These are phyloP conservation scores for Galaxias olidus DNA, from an alignment of 2,797 vertebrate species.

Conservation along the genomic window DNA sequence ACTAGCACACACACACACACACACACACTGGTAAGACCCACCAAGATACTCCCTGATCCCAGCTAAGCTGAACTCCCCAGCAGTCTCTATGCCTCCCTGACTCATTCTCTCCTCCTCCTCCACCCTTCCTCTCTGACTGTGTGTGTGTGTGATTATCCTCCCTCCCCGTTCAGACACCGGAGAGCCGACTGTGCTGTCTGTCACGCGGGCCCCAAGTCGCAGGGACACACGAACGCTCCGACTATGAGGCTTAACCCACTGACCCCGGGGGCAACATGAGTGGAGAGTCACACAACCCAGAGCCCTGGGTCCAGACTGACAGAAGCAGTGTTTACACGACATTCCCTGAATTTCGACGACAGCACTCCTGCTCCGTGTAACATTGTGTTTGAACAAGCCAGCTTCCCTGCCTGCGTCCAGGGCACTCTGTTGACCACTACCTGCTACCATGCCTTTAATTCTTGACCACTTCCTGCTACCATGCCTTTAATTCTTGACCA, in stretches of 20 bases:
- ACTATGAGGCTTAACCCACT: slow-evolving; percentile 5
- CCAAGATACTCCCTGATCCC: slow-evolving; percentile 24
- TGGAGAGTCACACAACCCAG: slow-evolving; percentile 14
- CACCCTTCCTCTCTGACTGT: neutral
- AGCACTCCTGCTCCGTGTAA: too few relatives aligned
- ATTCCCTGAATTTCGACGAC: too few relatives aligned
- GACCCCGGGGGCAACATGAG: slow-evolving; percentile 7
- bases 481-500: neutral
- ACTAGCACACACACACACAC: neutral
- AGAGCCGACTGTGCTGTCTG: slow-evolving; percentile 24
- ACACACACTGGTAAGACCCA: slow-evolving; percentile 45
- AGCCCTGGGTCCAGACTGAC: neutral
- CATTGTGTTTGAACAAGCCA: too few relatives aligned
- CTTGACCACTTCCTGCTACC: too few relatives aligned
- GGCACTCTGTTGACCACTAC: neutral
- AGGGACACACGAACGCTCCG: slow-evolving; percentile 31
- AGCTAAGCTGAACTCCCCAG: slow-evolving; percentile 34
- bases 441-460: too few relatives aligned
- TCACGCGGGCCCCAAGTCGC: too few relatives aligned
- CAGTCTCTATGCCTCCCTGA: slow-evolving; percentile 18
- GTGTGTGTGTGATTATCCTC: slow-evolving; percentile 14
- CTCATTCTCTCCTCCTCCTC: slow-evolving; percentile 11
- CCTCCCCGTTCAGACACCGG: slow-evolving; percentile 15
- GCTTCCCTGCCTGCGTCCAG: neutral
- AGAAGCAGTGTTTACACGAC: neutral